phyloP scores from a whole-genome alignment of 2,888 invertebrate genomes.

The Dicyrtomina minuta region DNA sequence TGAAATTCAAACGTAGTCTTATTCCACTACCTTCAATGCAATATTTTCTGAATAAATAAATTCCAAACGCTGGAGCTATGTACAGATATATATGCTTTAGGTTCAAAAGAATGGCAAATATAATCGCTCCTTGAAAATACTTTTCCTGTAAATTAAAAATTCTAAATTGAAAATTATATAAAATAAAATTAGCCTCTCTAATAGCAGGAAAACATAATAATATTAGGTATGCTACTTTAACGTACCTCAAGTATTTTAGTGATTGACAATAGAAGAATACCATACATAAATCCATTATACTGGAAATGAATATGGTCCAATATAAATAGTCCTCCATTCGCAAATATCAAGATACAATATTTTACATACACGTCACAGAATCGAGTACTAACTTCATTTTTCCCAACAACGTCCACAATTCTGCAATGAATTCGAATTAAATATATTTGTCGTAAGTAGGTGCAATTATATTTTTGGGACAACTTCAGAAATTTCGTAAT shows the following conservation, averaged over 20 bases:
- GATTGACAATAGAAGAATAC: constrained; percentile 77
- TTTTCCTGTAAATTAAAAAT: constrained; percentile 68
- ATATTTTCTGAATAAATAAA: constrained; percentile 78
- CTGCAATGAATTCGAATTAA: too few species aligned
- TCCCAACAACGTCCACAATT: constrained; percentile 14
- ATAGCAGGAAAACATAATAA: too few species aligned
- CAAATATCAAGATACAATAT: constrained; percentile 67
- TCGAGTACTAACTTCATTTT: neutral
- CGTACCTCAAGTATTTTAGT: constrained; percentile 68
- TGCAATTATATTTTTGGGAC: too few species aligned
- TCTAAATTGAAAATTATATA: too few species aligned
- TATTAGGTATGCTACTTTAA: too few species aligned
- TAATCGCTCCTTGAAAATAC: constrained; percentile 68
- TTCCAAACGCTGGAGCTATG: constrained; percentile 86
- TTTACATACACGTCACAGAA: neutral
- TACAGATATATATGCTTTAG: constrained; percentile 97
- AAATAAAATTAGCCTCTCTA: too few species aligned
- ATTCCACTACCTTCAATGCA: constrained; percentile 60
- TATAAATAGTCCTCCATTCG: constrained; percentile 83
- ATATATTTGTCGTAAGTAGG: too few species aligned
- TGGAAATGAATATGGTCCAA: constrained; percentile 98
- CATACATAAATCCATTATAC: constrained; percentile 95
- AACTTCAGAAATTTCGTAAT: too few species aligned
- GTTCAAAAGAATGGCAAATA: constrained; percentile 85
- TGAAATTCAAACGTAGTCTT: constrained; percentile 2